A percentile compares a stretch with the other conserved stretches of the same genome.
phyloP scores from a whole-genome alignment of 2,888 invertebrate species.

The Cheilosia vulpina region DNA sequence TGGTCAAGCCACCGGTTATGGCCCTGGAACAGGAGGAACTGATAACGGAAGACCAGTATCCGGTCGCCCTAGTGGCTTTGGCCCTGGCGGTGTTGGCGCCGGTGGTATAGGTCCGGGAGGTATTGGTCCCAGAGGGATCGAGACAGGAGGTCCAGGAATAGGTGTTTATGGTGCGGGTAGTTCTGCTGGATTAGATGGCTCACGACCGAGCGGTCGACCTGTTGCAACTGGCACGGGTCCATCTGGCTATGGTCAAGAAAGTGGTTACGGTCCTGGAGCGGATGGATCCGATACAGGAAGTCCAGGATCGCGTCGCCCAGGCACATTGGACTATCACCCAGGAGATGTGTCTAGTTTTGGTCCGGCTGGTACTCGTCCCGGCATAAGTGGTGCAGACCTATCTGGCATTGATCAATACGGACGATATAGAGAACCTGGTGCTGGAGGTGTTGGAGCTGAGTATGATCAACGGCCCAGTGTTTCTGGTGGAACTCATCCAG shows the following conservation, averaged over 20 bases:
- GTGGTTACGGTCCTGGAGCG: constrained; percentile 9
- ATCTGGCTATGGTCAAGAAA: neutral
- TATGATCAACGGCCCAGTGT: constrained; percentile 34
- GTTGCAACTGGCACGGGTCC: neutral
- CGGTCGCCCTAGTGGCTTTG: neutral
- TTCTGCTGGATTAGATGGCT: constrained; percentile 29
- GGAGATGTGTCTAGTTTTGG: too few relatives aligned
- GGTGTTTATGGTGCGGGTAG: constrained; percentile 32
- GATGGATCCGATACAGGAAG: too few relatives aligned
- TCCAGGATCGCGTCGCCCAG: too few relatives aligned
- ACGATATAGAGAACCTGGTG: constrained; percentile 44
- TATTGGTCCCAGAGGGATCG: constrained; percentile 5
- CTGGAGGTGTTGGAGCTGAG: constrained; percentile 27
- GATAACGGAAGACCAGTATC: too few relatives aligned
- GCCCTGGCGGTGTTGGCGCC: constrained; percentile 48
- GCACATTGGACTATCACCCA: too few relatives aligned
- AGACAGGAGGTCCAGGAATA: neutral
- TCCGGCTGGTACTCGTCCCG: too few relatives aligned
- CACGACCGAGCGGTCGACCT: neutral
- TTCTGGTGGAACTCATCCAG: constrained; percentile 41
- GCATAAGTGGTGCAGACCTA: too few relatives aligned
- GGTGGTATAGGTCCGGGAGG: constrained; percentile 47
- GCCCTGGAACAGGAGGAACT: neutral
- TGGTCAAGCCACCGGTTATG: constrained; percentile 16
- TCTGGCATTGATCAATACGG: constrained; percentile 27